Evolutionary conservation across 1,140 invertebrate species (phyloP).

Genomic region (Halictus rubicundus): DNA sequence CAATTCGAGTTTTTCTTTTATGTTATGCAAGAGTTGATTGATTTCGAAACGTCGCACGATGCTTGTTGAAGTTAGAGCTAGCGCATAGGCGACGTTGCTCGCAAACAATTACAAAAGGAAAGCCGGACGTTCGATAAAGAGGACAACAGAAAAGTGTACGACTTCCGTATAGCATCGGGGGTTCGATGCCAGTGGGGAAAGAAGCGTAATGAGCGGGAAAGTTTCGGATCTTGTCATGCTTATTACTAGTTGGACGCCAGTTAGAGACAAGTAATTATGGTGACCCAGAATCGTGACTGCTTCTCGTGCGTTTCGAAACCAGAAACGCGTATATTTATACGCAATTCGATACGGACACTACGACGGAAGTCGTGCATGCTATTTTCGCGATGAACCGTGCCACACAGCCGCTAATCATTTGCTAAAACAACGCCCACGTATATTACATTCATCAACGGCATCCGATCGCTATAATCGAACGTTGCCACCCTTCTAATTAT

Average conservation of each 20-base stretch:
- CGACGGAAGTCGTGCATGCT: background rate
- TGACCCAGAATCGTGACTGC: background rate
- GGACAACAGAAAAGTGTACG: background rate
- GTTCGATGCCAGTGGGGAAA: background rate
- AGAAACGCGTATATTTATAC: conserved; percentile 10
- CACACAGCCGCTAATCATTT: background rate
- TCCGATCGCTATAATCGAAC: too few relatives aligned
- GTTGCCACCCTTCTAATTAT: too few relatives aligned
- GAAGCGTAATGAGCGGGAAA: background rate
- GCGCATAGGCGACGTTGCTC: too few relatives aligned
- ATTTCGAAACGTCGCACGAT: too few relatives aligned
- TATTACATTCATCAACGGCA: too few relatives aligned
- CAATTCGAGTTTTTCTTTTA: too few relatives aligned
- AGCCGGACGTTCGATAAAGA: background rate
- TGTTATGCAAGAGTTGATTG: too few relatives aligned
- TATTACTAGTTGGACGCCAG: background rate
- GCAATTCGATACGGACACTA: background rate
- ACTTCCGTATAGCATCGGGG: too few relatives aligned
- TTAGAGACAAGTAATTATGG: background rate
- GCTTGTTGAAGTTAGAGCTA: too few relatives aligned
- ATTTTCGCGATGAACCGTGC: background rate
- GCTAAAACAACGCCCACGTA: background rate
- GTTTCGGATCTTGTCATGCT: background rate
- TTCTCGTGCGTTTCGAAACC: conserved; percentile 5
- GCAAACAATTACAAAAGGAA: background rate